phyloP scores from a whole-genome alignment of 1,140 invertebrate genomes.

The Bemisia tabaci region DNA sequence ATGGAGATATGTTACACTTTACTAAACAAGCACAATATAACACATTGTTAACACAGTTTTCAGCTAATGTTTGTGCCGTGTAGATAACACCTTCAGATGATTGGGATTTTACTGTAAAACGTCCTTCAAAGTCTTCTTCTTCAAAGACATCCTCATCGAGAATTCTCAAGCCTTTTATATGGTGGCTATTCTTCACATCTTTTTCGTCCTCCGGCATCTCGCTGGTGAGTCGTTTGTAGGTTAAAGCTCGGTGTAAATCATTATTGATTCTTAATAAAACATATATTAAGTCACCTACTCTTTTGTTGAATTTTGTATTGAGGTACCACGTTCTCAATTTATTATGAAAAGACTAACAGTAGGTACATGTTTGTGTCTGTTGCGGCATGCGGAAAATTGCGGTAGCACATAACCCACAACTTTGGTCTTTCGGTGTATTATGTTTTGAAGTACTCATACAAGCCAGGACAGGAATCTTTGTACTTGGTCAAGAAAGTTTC shows the following conservation, averaged over 20 bases:
- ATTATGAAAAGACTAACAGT: conserved; percentile 6
- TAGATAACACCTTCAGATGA: neutral
- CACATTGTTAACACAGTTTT: too few species aligned
- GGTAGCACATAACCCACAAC: conserved; percentile 1
- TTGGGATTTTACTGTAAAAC: neutral
- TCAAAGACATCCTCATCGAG: neutral
- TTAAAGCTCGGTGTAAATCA: neutral
- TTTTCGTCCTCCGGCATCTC: neutral
- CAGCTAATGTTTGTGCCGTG: neutral
- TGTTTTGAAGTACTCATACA: neutral
- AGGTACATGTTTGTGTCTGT: neutral
- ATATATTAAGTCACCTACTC: neutral
- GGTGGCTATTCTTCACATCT: neutral
- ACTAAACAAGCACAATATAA: neutral
- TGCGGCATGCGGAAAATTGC: conserved; percentile 2
- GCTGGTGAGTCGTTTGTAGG: neutral
- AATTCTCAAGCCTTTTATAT: neutral
- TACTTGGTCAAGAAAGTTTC: neutral
- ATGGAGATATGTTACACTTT: neutral
- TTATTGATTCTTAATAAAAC: neutral
- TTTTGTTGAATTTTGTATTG: neutral
- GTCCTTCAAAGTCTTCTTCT: too few species aligned
- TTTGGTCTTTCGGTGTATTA: neutral
- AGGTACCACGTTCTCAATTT: neutral
- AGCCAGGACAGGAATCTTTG: neutral